Evolutionary conservation across 2,797 vertebrate genomes (phyloP), one percentile per base, ranked within the genome.

Genomic region (Buphagus erythrorhynchus): DNA sequence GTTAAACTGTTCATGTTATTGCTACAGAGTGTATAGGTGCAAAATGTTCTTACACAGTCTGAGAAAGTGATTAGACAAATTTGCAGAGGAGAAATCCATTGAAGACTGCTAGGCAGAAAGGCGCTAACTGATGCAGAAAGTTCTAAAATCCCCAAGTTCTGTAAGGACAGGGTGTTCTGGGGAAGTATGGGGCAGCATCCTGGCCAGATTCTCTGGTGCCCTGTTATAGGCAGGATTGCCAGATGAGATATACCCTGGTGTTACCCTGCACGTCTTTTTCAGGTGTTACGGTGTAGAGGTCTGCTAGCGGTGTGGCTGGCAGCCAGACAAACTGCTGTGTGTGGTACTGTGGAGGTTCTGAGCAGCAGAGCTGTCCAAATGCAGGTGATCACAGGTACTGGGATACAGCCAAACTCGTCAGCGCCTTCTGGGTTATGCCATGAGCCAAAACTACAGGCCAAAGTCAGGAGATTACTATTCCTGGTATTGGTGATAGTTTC

Each of bases 101-200:
- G 54, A 72, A 58, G 33, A 16, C 33, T 51, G 0, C 63, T 71
- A 51, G 48, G 33, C 49, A 85, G 33, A 79, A 87, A 20, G 40
- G 13, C 0, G 3, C 29, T 79, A 36, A 35, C 16, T 1, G 0
- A 11, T 45, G 13, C 0, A 0, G n/a, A 40, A 76, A 40, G 33
- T 58, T 57, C 26, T 16, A 58, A 55, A 4, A 85, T 58, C 6
- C 24, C 15, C 15, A 21, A 25, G 10, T 82, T 67, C 15, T 73
- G 13, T 36, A 83, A 66, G 46, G 33, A 76, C 25, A 59, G 36
- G 13, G 7, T 67, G 18, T 86, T 89, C 25, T n/a, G n/a, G 33
- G 28, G 40, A 67, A 66, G 28, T 3, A 15, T 5, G 19, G 46
- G 10, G 6, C 10, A 63, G 28, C 5, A 5, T 63, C 6, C 14